phyloP scores from a whole-genome alignment of 2,113 vertebrate species.

The Myxocyprinus asiaticus region DNA sequence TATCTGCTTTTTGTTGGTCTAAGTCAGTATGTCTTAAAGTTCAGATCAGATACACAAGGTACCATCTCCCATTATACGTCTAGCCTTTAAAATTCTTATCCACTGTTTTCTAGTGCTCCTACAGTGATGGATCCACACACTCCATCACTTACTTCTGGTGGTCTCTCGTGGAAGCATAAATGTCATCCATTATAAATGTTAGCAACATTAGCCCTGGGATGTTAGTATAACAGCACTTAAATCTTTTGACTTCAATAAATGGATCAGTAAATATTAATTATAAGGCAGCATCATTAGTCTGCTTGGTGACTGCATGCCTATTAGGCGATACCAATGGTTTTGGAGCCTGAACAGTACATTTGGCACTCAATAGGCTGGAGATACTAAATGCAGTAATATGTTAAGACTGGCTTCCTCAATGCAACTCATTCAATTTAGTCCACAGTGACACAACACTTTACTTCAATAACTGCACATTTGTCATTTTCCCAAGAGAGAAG shows the following conservation, averaged over 20 bases:
- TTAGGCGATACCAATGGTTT: not conserved
- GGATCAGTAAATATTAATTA: not conserved
- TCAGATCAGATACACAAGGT: no score
- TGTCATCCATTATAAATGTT: not conserved
- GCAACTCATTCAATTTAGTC: constrained; percentile 50
- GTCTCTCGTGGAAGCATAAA: not conserved
- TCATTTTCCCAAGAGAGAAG: not conserved
- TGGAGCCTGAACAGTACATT: not conserved
- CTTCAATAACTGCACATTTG: constrained; percentile 2
- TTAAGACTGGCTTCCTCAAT: constrained; percentile 8
- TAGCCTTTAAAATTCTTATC: constrained; percentile 20
- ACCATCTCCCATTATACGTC: no score
- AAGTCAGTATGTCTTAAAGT: no score
- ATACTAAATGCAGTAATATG: constrained; percentile 38
- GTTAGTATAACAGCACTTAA: not conserved
- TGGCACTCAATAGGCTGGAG: constrained; percentile 64
- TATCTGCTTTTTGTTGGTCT: constrained; percentile 16
- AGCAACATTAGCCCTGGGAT: not conserved
- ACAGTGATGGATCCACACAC: not conserved
- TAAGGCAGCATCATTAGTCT: constrained; percentile 3
- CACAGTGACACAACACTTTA: constrained; percentile 42
- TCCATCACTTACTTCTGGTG: not conserved
- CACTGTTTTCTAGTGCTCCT: not conserved
- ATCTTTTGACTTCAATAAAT: not conserved
- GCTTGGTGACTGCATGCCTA: constrained; percentile 47